A percentile compares a stretch with the other conserved stretches of the same genome.
phyloP scores from a whole-genome alignment of 2,113 vertebrate genomes.

The Python bivittatus region DNA sequence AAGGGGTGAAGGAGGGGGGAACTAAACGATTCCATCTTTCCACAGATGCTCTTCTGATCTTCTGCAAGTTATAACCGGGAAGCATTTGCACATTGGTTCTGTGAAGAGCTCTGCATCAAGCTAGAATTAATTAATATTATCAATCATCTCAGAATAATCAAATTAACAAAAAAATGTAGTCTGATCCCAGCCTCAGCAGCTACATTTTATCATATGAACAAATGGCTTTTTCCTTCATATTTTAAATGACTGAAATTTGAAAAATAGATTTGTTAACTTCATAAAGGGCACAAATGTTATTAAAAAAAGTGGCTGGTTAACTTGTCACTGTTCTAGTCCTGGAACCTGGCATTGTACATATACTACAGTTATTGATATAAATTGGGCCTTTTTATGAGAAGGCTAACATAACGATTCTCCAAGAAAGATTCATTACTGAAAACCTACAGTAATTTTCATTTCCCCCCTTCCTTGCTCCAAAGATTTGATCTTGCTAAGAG shows the following conservation, averaged over 20 bases:
- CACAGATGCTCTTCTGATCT: conserved; percentile 63
- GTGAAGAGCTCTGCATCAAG: conserved; percentile 71
- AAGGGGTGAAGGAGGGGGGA: not conserved
- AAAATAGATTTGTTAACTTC: conserved; percentile 78
- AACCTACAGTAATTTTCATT: conserved; percentile 61
- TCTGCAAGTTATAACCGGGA: conserved; percentile 66
- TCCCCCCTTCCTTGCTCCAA: conserved; percentile 26
- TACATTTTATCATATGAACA: conserved; percentile 73
- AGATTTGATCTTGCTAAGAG: conserved; percentile 53
- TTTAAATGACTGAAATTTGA: conserved; percentile 76
- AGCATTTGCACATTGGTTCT: conserved; percentile 60
- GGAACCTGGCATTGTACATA: conserved; percentile 61
- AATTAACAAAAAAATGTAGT: conserved; percentile 73
- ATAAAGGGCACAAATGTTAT: conserved; percentile 76
- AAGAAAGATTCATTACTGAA: conserved; percentile 68
- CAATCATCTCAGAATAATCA: conserved; percentile 74
- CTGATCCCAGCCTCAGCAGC: conserved; percentile 66
- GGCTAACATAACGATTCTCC: conserved; percentile 60
- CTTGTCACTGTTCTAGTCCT: conserved; percentile 73
- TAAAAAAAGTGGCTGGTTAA: conserved; percentile 72
- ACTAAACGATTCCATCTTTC: conserved; percentile 55
- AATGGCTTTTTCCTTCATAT: conserved; percentile 69
- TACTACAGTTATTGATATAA: conserved; percentile 69
- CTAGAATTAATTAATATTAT: conserved; percentile 75
- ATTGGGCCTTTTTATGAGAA: conserved; percentile 62